A percentile compares a stretch with the other conserved stretches of the same genome.
These are phyloP conservation scores for Tachysurus fulvidraco DNA, from an alignment of 2,113 vertebrate species.

Conservation along the genomic window DNA sequence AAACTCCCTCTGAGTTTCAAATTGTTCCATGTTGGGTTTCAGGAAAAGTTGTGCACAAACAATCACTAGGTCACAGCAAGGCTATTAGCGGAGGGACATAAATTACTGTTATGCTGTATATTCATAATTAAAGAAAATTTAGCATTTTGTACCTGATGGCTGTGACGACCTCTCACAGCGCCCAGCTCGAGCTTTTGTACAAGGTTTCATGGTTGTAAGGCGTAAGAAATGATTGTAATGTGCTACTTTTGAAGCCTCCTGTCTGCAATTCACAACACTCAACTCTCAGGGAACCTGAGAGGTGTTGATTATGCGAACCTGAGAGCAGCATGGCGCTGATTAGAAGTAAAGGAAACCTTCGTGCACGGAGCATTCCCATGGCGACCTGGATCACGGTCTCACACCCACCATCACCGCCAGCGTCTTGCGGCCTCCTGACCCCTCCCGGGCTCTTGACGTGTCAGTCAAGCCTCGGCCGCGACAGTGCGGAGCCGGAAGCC, in stretches of 20 bases:
- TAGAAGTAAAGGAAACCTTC: constrained; percentile 36
- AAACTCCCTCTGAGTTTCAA: neutral
- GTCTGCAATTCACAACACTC: constrained; percentile 43
- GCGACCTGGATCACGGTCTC: constrained; percentile 11
- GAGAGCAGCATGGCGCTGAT: constrained; percentile 48
- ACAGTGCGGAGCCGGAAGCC: constrained; percentile 44
- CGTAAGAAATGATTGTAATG: constrained; percentile 40
- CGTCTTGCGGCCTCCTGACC: constrained; percentile 62
- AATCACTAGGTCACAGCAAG: constrained; percentile 5
- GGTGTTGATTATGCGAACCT: constrained; percentile 41
- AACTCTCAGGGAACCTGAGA: constrained; percentile 10
- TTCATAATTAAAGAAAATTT: constrained; percentile 23
- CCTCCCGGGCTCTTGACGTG: constrained; percentile 61
- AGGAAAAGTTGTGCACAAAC: constrained; percentile 24
- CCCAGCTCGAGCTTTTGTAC: neutral
- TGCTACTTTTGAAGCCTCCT: constrained; percentile 39
- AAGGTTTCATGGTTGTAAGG: neutral
- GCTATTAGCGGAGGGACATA: constrained; percentile 11
- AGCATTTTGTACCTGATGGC: neutral
- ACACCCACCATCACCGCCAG: neutral
- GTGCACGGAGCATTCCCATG: constrained; percentile 12
- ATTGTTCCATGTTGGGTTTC: constrained; percentile 13
- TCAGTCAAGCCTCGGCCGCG: constrained; percentile 67
- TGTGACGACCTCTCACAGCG: constrained; percentile 2
- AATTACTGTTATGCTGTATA: neutral